Conservation (phyloP, 2,888 invertebrate species). For the Lycophotia porphyrea region DNA sequence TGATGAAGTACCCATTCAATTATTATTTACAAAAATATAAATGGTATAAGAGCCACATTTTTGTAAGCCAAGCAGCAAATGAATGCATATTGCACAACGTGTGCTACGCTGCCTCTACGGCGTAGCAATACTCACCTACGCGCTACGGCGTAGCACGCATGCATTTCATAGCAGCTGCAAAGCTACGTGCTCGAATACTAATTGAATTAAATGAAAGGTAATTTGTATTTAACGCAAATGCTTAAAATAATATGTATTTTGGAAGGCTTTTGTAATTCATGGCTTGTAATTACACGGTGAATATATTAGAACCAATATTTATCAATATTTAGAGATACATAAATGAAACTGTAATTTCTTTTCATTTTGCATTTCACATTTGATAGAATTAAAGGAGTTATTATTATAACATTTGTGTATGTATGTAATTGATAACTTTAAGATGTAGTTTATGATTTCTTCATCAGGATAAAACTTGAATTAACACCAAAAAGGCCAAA, state of each 20-base stretch:
- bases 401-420: neutral
- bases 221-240: slow-evolving; percentile 33
- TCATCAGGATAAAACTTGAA: neutral
- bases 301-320: neutral
- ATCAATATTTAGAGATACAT: neutral
- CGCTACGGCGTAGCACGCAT: slow-evolving; percentile 33
- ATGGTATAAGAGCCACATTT: neutral
- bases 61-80: neutral
- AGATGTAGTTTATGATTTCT: neutral
- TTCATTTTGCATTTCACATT: neutral
- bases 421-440: neutral
- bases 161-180: slow-evolving; percentile 48
- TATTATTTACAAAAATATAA: neutral
- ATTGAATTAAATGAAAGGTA: slow-evolving; percentile 44
- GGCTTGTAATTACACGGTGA: neutral
- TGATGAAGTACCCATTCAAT: neutral
- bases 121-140: slow-evolving; percentile 32
- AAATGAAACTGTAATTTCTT: neutral
- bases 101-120: slow-evolving; percentile 38
- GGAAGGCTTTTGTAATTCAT: neutral
- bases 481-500: no score
- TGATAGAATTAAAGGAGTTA: neutral
- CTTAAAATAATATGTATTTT: slow-evolving; percentile 13
- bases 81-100: neutral
- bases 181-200: slow-evolving; percentile 47